Percentiles rank a stretch among this genome's conserved stretches.
Conservation (phyloP, 2,888 invertebrate species). For the Nebria brevicollis region DNA sequence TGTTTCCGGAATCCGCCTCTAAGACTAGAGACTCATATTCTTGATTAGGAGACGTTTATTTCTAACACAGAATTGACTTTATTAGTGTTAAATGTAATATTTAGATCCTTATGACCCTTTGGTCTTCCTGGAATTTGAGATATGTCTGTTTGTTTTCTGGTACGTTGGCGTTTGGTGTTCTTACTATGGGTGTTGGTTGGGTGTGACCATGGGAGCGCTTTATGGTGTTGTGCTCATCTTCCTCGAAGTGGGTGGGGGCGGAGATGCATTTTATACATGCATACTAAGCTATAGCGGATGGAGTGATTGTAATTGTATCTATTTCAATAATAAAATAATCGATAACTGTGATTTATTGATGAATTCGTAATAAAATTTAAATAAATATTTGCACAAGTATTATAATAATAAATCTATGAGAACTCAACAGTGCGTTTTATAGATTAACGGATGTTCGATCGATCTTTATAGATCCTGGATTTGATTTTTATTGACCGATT, state of each 20-base stretch:
- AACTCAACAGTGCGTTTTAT: not conserved
- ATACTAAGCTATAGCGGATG: not conserved
- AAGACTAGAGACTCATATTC: too few relatives aligned
- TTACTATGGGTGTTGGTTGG: conserved; percentile 39
- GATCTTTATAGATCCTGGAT: conserved; percentile 11
- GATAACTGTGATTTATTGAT: not conserved
- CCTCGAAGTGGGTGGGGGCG: not conserved
- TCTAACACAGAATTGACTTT: too few relatives aligned
- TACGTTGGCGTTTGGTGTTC: conserved; percentile 17
- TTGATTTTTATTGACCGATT: not conserved
- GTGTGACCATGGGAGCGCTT: conserved; percentile 46
- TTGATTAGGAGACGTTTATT: too few relatives aligned
- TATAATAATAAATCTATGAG: not conserved
- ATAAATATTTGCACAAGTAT: not conserved
- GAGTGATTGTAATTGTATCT: not conserved
- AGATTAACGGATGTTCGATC: not conserved
- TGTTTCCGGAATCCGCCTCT: too few relatives aligned
- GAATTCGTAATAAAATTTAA: not conserved
- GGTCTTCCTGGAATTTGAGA: too few relatives aligned
- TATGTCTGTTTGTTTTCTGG: not conserved
- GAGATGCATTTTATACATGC: conserved; percentile 31
- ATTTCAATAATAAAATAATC: not conserved
- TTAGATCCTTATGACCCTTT: too few relatives aligned
- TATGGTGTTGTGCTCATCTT: conserved; percentile 46
- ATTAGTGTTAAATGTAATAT: too few relatives aligned